Evolutionary conservation across 1,140 invertebrate species (phyloP), one percentile per base, ranked within the genome.

Genomic region (Dinoponera quadriceps): DNA sequence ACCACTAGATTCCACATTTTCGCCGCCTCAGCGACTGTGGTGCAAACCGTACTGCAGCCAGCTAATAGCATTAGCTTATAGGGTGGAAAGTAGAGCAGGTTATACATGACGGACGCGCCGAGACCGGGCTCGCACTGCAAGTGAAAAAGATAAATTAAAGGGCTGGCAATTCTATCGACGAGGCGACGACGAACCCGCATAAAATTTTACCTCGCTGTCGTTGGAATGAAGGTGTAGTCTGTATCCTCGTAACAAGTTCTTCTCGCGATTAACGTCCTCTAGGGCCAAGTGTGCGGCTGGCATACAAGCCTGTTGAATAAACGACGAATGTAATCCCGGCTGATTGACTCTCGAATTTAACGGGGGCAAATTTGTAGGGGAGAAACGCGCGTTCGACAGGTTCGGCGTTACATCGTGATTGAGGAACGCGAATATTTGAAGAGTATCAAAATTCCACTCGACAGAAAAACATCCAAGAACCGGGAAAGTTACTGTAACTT

Each of bases 1-100:
- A 99, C 99, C 91, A 99, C 97, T 55, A 99, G 95, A 95, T 99
- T 99, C 99, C 99, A 99, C 98, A 99, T 99, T 95, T 99, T 99
- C 33, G 99, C 99, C 44, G 99, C 98, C 95, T 99, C 99, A 0
- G 99, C 99, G 0, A 99, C 98, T 59, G 99, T 99, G 11, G 99
- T 99, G 90, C 99, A 99, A n/a, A 99, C 99, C 2, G 99, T 99
- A 86, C 98, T 99, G 94, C 99, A 99, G 65, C 99, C 99, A 4
- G 98, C 98, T 33, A 99, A 94, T 66, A 99, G 94, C 95, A 99
- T 98, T 85, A 99, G 95, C 95, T 99, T 99, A 89, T 98, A 97
- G 25, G 99, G 99, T 72, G 97, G 96, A 92, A 98, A 98, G 95
- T 99, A 99, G 59, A 99, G 95, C 63, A 99, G 95, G 95, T 99